A percentile compares a stretch with the other conserved stretches of the same genome.
phyloP scores from a whole-genome alignment of 2,888 invertebrate species.

The Caenorhabditis virilis region DNA sequence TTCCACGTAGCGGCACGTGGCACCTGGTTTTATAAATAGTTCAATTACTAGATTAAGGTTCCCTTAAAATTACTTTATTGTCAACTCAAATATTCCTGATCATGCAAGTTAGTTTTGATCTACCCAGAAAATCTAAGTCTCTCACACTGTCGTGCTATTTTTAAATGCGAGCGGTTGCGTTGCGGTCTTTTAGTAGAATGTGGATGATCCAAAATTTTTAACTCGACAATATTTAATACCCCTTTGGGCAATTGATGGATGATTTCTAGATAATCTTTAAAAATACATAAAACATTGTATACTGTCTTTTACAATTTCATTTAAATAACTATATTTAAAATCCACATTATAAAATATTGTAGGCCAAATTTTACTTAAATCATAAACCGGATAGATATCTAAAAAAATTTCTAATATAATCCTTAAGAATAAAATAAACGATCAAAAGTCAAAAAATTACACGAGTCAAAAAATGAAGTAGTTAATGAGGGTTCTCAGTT shows the following conservation, averaged over 20 bases:
- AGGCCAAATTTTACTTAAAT: conserved; percentile 50
- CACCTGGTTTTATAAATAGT: conserved; percentile 51
- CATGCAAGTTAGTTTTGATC: no score
- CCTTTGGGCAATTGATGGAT: conserved; percentile 62
- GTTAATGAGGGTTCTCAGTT: conserved; percentile 60
- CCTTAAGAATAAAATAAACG: conserved; percentile 61
- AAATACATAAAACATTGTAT: conserved; percentile 54
- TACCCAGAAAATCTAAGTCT: no score
- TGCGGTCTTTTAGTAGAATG: no score
- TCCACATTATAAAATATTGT: conserved; percentile 54
- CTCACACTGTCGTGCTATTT: no score
- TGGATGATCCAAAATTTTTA: no score
- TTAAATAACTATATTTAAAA: conserved; percentile 33
- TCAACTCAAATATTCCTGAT: no score
- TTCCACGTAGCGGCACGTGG: conserved; percentile 50
- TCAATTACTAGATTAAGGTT: conserved; percentile 54
- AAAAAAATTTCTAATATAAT: conserved; percentile 53
- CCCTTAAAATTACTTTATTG: conserved; percentile 63
- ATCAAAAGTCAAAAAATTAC: no score
- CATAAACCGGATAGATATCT: conserved; percentile 60
- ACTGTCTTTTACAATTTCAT: conserved; percentile 60
- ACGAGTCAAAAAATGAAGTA: conserved; percentile 54
- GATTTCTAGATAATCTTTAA: conserved; percentile 58
- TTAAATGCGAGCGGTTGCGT: no score
- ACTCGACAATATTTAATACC: conserved; percentile 64